A percentile compares a stretch with the other conserved stretches of the same genome.
phyloP scores from a whole-genome alignment of 2,888 invertebrate genomes.

The Conchocele bisecta region DNA sequence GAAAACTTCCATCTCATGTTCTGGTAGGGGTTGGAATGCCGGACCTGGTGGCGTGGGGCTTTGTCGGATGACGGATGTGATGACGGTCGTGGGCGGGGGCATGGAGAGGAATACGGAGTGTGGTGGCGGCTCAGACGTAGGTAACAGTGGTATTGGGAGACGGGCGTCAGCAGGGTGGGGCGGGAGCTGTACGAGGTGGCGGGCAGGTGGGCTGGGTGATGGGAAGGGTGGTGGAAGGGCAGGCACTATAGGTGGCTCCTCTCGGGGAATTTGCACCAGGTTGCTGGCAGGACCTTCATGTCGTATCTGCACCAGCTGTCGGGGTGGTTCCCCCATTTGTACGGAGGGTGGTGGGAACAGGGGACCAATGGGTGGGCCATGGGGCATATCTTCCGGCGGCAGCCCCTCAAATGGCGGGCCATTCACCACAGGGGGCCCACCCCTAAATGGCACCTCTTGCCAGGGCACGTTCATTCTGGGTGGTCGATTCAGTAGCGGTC shows the following conservation, averaged over 20 bases:
- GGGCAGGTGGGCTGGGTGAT: conserved; percentile 25
- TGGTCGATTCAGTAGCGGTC: conserved; percentile 64
- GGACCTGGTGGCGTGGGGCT: conserved; percentile 24
- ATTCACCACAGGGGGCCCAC: conserved; percentile 34
- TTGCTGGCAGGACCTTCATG: conserved; percentile 46
- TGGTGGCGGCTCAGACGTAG: conserved; percentile 44
- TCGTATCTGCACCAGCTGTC: conserved; percentile 33
- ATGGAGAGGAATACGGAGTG: conserved; percentile 48
- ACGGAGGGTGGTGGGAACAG: conserved; percentile 28
- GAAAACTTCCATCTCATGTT: not conserved
- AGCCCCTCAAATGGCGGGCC: conserved; percentile 57
- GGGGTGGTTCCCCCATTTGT: conserved; percentile 23
- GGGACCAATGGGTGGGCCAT: conserved; percentile 52
- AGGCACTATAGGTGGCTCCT: conserved; percentile 14
- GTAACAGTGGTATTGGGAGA: conserved; percentile 46
- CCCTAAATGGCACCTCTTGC: conserved; percentile 7
- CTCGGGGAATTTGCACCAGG: conserved; percentile 40
- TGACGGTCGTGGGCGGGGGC: conserved; percentile 52
- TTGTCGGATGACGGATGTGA: conserved; percentile 40
- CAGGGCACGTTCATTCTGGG: conserved; percentile 39
- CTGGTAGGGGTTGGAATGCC: too few relatives aligned
- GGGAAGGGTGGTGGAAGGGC: conserved; percentile 18
- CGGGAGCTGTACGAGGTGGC: conserved; percentile 35
- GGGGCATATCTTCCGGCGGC: conserved; percentile 39
- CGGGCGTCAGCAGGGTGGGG: conserved; percentile 38